These are phyloP conservation scores for Sarcophaga bullata DNA, from an alignment of 1,140 invertebrate genomes.

Conservation along the genomic window DNA sequence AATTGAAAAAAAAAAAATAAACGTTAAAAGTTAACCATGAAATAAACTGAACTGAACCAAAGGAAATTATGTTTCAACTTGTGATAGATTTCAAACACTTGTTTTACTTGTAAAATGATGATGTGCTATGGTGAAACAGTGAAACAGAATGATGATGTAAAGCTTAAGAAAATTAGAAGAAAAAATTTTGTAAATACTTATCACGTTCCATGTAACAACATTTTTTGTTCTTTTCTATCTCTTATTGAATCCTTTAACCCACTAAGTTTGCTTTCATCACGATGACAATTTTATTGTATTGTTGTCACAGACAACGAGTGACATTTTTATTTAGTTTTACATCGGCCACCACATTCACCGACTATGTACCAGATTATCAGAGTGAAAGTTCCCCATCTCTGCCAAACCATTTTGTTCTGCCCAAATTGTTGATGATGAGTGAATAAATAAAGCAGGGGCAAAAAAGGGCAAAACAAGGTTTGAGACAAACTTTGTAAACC, in stretches of 20 bases:
- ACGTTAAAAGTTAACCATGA: too few relatives aligned
- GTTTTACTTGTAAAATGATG: neutral
- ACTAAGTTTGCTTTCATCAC: neutral
- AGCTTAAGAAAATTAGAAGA: too few relatives aligned
- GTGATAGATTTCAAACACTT: neutral
- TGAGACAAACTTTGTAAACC: neutral
- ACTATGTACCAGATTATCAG: too few relatives aligned
- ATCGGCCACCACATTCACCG: too few relatives aligned
- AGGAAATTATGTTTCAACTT: neutral
- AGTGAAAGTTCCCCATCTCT: neutral
- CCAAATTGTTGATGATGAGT: neutral
- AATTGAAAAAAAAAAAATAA: neutral
- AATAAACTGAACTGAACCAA: too few relatives aligned
- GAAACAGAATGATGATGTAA: too few relatives aligned
- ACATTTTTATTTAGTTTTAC: neutral
- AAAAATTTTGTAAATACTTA: too few relatives aligned
- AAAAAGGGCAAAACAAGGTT: neutral
- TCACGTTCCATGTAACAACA: neutral
- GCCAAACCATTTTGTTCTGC: neutral
- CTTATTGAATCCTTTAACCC: neutral
- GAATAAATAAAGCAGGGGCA: neutral
- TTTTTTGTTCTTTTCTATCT: neutral
- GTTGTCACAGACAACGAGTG: conserved; percentile 19
- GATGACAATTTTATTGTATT: conserved; percentile 4
- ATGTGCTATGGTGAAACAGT: neutral